Evolutionary conservation across 1,140 invertebrate species (phyloP).

Genomic region (Eriosoma lanigerum): DNA sequence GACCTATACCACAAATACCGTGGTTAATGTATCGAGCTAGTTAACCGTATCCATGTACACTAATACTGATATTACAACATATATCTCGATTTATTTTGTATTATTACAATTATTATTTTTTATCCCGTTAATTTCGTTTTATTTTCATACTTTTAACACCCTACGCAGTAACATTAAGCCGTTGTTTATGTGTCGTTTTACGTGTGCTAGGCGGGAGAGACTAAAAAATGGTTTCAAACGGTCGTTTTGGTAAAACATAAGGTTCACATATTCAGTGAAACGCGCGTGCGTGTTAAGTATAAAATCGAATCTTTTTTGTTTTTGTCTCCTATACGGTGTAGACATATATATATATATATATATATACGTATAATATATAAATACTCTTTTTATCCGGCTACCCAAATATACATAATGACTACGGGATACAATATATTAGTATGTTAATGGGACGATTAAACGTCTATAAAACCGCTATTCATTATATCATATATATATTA

Average conservation of each 20-base stretch:
- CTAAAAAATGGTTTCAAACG: not conserved
- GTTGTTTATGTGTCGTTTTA: constrained; percentile 35
- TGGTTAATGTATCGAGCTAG: no score
- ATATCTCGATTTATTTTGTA: no score
- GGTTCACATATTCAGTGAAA: not conserved
- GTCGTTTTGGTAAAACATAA: not conserved
- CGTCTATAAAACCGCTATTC: constrained; percentile 4
- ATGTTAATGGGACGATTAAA: constrained; percentile 10
- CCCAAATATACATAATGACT: not conserved
- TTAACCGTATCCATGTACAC: no score
- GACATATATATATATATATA: no score
- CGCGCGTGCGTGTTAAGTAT: not conserved
- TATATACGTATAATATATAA: not conserved
- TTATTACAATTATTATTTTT: not conserved
- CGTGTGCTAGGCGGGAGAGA: not conserved
- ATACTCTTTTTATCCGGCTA: not conserved
- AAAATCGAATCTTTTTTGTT: not conserved
- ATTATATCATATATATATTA: not conserved
- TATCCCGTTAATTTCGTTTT: not conserved
- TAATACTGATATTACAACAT: no score
- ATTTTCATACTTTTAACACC: not conserved
- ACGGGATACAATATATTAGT: not conserved
- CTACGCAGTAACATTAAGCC: not conserved
- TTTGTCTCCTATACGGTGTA: no score
- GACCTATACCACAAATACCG: no score